Evolutionary conservation across 1,140 invertebrate genomes (phyloP), one percentile per base, ranked within the genome.

Genomic region (Drosophila teissieri): DNA sequence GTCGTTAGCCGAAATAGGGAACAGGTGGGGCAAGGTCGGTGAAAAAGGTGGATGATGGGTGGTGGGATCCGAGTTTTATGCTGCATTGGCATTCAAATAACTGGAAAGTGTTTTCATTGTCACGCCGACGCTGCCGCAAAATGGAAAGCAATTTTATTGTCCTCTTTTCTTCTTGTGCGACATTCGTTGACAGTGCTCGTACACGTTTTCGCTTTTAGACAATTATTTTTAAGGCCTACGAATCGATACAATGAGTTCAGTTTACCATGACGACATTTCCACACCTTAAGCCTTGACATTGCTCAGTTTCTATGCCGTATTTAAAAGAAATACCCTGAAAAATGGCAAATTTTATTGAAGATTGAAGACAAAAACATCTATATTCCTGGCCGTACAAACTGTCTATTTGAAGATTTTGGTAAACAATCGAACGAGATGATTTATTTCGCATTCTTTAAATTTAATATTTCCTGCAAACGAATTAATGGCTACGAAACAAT

Each of bases 141-240:
- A 84, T 80, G 67, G 56, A 70, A 73, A 73, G 79, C 73, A 68
- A 80, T 81, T 78, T 70, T 60, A 67, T 61, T 78, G 62, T 58
- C 37, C 49, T 80, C 63, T 40, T 48, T 34, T 45, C 57, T 42
- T 56, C 51, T 19, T n/a, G 65, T 63, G 54, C 86, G 79, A 63
- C 83, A 79, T 67, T 83, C 68, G 58, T 58, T 57, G 40, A 42
- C 64, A 53, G 64, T 68, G 14, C 64, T 65, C 40, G 68, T 69
- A 88, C 69, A 69, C 68, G 69, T 36, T 88, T 75, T 78, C 37
- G 69, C 57, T 86, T 78, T 86, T 74, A 81, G 78, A 62, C 64
- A 61, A 76, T 76, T 76, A 67, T 76, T 58, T 67, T 58, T 67
- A 45, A 73, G 48, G 69, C 67, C 67, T 70, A 68, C 64, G 27